Percentiles rank a stretch among this genome's conserved stretches.
These are phyloP conservation scores for Akabosia matsudoensis DNA, from an alignment of 1,140 invertebrate species.

Conservation along the genomic window DNA sequence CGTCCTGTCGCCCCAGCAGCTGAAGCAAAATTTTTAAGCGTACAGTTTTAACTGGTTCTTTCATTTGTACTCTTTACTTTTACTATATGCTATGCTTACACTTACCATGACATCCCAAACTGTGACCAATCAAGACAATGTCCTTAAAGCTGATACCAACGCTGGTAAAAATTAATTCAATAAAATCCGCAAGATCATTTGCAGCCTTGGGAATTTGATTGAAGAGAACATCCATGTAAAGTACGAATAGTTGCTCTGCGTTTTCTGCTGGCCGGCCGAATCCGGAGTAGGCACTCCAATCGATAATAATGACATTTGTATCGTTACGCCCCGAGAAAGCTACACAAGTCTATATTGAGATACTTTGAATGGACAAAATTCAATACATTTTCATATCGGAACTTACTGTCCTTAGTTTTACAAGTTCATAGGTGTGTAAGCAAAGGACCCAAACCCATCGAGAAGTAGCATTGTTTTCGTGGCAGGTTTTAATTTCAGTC, in stretches of 20 bases:
- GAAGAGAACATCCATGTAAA: background rate
- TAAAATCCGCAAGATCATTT: background rate
- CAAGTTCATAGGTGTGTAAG: background rate
- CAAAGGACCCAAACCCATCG: background rate
- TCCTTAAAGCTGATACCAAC: background rate
- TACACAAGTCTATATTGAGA: no score
- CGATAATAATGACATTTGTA: background rate
- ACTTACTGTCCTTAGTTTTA: background rate
- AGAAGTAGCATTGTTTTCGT: background rate
- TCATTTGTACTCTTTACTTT: background rate
- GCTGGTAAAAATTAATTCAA: background rate
- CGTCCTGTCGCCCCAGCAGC: background rate
- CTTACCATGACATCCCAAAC: conserved; percentile 4
- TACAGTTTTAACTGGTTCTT: background rate
- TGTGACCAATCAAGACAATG: background rate
- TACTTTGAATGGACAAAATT: no score
- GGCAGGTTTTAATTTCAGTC: background rate
- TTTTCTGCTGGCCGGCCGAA: background rate
- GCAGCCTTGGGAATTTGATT: background rate
- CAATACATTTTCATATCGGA: no score
- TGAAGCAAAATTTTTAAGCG: no score
- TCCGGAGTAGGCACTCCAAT: background rate
- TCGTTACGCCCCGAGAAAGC: background rate
- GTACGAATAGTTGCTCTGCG: background rate
- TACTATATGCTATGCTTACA: background rate